Evolutionary conservation across 2,113 vertebrate species (phyloP).

Genomic region (Sorex fumeus): DNA sequence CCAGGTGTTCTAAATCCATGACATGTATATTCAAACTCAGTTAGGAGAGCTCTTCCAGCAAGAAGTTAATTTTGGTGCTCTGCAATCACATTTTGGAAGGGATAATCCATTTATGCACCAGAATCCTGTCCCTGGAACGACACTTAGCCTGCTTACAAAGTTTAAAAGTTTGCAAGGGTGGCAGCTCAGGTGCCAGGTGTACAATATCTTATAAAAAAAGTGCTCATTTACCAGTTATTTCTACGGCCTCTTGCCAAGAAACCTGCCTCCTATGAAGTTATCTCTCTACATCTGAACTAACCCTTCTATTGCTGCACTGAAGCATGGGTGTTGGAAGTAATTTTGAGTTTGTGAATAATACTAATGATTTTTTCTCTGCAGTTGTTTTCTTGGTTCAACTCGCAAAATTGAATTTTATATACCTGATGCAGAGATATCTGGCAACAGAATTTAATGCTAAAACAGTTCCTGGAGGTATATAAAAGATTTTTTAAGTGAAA

Average conservation of each 20-base stretch:
- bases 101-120: conserved; percentile 8
- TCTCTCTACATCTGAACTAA: background rate
- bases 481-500: background rate
- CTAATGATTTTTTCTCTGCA: background rate
- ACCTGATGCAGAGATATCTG: background rate
- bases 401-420: background rate
- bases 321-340: background rate
- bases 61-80: conserved; percentile 40
- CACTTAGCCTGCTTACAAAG: conserved; percentile 8
- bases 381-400: background rate
- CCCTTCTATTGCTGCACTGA: background rate
- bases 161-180: conserved; percentile 29
- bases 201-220: background rate
- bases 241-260: background rate
- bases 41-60: background rate
- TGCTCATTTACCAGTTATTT: conserved; percentile 11
- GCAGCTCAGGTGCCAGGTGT: background rate
- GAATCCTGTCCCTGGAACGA: background rate
- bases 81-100: conserved; percentile 20
- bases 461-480: background rate
- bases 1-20: conserved; percentile 37
- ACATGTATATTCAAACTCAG: background rate
- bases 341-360: background rate
- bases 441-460: background rate
- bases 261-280: background rate